Percentiles rank a stretch among this genome's conserved stretches.
phyloP scores from a whole-genome alignment of 2,797 vertebrate genomes.

The Tiaroga cobitis region DNA sequence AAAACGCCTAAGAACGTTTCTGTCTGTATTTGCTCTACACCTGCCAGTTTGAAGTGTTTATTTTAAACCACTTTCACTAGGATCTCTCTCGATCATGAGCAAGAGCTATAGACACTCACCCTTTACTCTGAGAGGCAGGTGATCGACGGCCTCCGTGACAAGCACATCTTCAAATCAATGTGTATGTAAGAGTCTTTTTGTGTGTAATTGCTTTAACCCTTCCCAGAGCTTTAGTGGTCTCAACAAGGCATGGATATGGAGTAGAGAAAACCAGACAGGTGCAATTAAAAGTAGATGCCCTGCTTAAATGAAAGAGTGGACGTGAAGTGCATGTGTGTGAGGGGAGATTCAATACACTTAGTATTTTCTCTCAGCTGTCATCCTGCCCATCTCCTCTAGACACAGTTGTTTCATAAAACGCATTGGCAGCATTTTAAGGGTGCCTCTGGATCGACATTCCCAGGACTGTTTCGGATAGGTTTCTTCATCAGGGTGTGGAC shows the following conservation, averaged over 20 bases:
- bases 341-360: background rate
- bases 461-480: slow-evolving; percentile 33
- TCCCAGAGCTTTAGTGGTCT: slow-evolving; percentile 1
- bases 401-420: slow-evolving; percentile 50
- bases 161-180: slow-evolving; percentile 40
- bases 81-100: background rate
- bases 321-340: background rate
- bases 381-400: slow-evolving; percentile 2
- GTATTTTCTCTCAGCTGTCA: slow-evolving; percentile 41
- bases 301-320: background rate
- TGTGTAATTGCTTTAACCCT: slow-evolving; percentile 41
- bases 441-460: slow-evolving; percentile 43
- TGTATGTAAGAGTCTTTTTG: slow-evolving; percentile 26
- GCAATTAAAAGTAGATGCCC: slow-evolving; percentile 23
- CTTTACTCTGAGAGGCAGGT: slow-evolving; percentile 24
- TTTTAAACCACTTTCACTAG: slow-evolving; percentile 23
- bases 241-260: background rate
- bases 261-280: slow-evolving; percentile 27
- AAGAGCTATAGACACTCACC: slow-evolving; percentile 4
- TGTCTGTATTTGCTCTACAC: background rate
- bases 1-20: background rate
- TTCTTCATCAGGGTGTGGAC: slow-evolving; percentile 34
- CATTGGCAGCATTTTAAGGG: slow-evolving; percentile 52
- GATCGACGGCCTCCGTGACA: background rate
- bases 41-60: slow-evolving; percentile 30